phyloP scores from a whole-genome alignment of 2,888 invertebrate genomes.

The Chloroclystis v-ata region DNA sequence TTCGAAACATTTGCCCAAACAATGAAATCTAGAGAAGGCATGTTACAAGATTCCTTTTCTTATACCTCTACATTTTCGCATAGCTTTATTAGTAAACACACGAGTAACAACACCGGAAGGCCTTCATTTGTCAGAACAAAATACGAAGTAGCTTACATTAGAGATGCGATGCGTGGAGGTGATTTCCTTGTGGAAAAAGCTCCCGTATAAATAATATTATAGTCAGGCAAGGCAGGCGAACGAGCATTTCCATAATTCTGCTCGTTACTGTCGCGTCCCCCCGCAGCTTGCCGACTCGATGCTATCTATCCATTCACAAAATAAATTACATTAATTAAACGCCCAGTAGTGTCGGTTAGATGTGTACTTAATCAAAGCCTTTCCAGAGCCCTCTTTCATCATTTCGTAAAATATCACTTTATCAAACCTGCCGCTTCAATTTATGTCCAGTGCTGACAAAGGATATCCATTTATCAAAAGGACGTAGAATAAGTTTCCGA shows the following conservation, averaged over 20 bases:
- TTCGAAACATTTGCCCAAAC: no score
- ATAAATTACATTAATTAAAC: conserved; percentile 48
- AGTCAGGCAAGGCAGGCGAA: conserved; percentile 25
- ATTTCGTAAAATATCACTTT: conserved; percentile 11
- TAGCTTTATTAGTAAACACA: conserved; percentile 7
- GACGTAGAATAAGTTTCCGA: conserved; percentile 20
- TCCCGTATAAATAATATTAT: conserved; percentile 47
- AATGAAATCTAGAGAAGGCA: no score
- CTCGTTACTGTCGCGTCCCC: conserved; percentile 50
- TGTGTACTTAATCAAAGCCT: conserved; percentile 5
- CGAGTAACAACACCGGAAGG: conserved; percentile 32
- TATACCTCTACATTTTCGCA: no score
- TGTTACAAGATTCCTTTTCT: no score
- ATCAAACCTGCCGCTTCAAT: conserved; percentile 17
- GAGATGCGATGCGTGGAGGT: conserved; percentile 37
- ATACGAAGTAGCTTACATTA: conserved; percentile 38
- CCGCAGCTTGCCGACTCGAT: conserved; percentile 38
- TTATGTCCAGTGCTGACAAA: conserved; percentile 20
- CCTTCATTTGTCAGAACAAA: conserved; percentile 43
- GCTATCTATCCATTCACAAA: conserved; percentile 45
- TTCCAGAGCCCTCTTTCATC: neutral
- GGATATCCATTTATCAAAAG: conserved; percentile 23
- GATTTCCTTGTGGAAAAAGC: conserved; percentile 47
- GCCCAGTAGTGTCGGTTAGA: conserved; percentile 7
- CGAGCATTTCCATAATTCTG: conserved; percentile 65